Percentiles rank a stretch among this genome's conserved stretches.
Conservation (phyloP, 1,140 invertebrate species). For the Vanessa atalanta region DNA sequence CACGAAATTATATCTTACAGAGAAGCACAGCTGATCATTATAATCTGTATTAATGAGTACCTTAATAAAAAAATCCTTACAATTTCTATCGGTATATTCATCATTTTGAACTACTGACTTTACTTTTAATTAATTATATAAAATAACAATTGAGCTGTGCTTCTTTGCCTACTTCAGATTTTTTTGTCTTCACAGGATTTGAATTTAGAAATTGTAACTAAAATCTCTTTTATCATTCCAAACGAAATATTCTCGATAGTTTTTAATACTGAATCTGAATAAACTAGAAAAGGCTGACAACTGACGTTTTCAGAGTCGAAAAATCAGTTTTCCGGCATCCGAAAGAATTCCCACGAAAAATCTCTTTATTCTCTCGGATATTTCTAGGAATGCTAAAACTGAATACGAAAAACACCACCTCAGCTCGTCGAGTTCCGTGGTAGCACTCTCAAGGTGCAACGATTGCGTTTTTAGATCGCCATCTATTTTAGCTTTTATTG, state of each 20-base stretch:
- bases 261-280: constrained; percentile 16
- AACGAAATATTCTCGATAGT: constrained; percentile 7
- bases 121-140: too few relatives aligned
- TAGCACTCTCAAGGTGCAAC: constrained; percentile 38
- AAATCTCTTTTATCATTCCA: neutral
- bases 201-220: neutral
- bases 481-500: constrained; percentile 50
- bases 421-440: constrained; percentile 11
- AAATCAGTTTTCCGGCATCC: constrained; percentile 23
- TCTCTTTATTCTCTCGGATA: constrained; percentile 32
- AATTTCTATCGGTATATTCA: too few relatives aligned
- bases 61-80: too few relatives aligned
- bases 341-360: constrained; percentile 16
- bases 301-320: constrained; percentile 26
- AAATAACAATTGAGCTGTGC: too few relatives aligned
- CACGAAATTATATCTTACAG: too few relatives aligned
- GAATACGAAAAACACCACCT: constrained; percentile 36
- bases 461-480: constrained; percentile 49
- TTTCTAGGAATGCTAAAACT: constrained; percentile 30
- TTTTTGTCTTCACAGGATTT: too few relatives aligned
- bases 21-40: too few relatives aligned
- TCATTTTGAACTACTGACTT: too few relatives aligned
- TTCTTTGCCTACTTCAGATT: too few relatives aligned
- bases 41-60: too few relatives aligned
- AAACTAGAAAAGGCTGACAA: constrained; percentile 23